Percentiles rank a stretch among this genome's conserved stretches.
Evolutionary conservation across 1,140 invertebrate species (phyloP).

Genomic region (Drosophila jambulina): DNA sequence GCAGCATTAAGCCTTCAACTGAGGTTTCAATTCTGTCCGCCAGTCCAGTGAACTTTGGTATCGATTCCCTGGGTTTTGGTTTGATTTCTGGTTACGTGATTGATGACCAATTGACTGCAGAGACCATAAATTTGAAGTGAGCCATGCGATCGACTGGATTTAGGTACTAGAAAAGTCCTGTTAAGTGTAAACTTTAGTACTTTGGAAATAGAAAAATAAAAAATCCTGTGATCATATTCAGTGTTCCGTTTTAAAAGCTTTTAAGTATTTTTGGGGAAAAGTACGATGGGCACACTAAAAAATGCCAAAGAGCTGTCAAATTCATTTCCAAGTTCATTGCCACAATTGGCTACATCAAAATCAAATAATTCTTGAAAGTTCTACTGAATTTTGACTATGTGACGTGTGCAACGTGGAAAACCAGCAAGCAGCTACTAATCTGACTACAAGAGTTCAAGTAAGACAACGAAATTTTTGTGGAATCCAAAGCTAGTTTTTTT

Average conservation of each 20-base stretch:
- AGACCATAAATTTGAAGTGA: conserved; percentile 29
- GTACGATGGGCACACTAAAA: neutral
- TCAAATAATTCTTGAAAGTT: no score
- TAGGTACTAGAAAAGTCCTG: neutral
- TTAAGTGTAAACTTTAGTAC: neutral
- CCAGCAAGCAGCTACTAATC: no score
- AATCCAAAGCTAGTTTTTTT: no score
- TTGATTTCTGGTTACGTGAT: conserved; percentile 19
- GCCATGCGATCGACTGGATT: conserved; percentile 1
- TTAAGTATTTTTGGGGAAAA: neutral
- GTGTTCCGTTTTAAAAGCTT: neutral
- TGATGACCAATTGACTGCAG: conserved; percentile 46
- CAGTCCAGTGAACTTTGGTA: conserved; percentile 36
- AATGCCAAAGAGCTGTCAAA: no score
- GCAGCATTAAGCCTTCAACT: conserved; percentile 49
- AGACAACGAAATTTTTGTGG: neutral
- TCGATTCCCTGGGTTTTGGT: conserved; percentile 3
- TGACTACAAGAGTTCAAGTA: neutral
- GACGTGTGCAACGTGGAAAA: neutral
- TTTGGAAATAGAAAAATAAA: neutral
- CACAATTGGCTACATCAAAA: no score
- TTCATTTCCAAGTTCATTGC: no score
- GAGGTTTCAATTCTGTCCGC: conserved; percentile 40
- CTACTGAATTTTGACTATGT: no score
- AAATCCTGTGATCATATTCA: neutral